Conservation (phyloP, 2,888 invertebrate species). For the Melanophora roralis region DNA sequence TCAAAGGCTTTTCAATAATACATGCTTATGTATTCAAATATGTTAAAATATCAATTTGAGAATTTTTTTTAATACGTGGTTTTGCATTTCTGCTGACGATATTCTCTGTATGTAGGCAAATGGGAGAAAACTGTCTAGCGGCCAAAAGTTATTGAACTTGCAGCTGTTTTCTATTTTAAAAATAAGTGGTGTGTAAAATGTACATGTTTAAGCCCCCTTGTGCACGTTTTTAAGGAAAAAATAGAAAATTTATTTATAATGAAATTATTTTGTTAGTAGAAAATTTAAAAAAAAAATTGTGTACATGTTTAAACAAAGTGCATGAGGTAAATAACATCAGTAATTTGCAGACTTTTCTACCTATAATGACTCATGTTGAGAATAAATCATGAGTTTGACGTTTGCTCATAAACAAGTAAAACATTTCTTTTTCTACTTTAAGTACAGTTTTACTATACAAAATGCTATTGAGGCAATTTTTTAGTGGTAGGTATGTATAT, state of each 20-base stretch:
- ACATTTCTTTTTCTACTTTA: background rate
- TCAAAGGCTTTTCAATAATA: too few relatives aligned
- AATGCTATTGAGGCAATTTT: background rate
- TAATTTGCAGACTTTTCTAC: background rate
- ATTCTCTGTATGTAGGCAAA: too few relatives aligned
- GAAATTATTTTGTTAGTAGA: too few relatives aligned
- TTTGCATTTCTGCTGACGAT: too few relatives aligned
- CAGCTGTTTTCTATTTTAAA: background rate
- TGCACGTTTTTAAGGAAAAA: background rate
- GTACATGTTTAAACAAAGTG: too few relatives aligned
- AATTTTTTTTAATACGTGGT: too few relatives aligned
- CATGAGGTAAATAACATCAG: background rate
- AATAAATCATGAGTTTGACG: too few relatives aligned
- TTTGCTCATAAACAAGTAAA: too few relatives aligned
- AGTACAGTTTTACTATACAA: conserved; percentile 21
- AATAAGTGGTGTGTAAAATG: background rate
- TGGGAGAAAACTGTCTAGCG: background rate
- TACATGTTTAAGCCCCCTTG: background rate
- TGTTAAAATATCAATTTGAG: too few relatives aligned
- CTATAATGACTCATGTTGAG: conserved; percentile 2
- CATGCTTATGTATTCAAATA: too few relatives aligned
- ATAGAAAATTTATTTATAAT: background rate
- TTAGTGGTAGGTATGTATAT: conserved; percentile 14
- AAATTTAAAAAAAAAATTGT: too few relatives aligned
- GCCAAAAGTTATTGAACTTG: conserved; percentile 45